phyloP scores from a whole-genome alignment of 2,888 invertebrate species.

The Microctonus brassicae region DNA sequence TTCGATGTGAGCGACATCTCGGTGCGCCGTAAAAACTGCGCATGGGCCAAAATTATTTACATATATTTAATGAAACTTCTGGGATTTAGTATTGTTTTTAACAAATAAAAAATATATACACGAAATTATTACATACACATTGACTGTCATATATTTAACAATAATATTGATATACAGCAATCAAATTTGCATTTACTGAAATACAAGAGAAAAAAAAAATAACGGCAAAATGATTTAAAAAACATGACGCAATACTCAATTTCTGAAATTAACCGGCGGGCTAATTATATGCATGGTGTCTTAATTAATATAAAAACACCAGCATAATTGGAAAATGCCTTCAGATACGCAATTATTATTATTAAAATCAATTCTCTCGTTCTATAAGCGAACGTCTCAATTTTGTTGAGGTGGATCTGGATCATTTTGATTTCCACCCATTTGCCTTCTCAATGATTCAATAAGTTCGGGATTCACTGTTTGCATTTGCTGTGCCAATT shows the following conservation, averaged over 20 bases:
- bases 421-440: conserved; percentile 66
- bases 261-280: neutral
- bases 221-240: neutral
- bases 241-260: neutral
- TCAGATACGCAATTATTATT: conserved; percentile 12
- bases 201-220: conserved; percentile 5
- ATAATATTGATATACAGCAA: conserved; percentile 8
- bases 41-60: too few relatives aligned
- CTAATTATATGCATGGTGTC: neutral
- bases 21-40: too few relatives aligned
- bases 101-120: too few relatives aligned
- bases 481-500: conserved; percentile 86
- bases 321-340: neutral
- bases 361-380: conserved; percentile 14
- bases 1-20: too few relatives aligned
- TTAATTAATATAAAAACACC: neutral
- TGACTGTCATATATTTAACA: conserved; percentile 9
- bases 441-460: conserved; percentile 79
- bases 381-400: conserved; percentile 43
- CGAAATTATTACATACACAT: neutral
- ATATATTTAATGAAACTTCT: too few relatives aligned
- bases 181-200: neutral
- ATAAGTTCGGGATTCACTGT: conserved; percentile 86
- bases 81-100: too few relatives aligned
- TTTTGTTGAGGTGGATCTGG: conserved; percentile 62